Evolutionary conservation across 2,888 invertebrate genomes (phyloP), one percentile per base, ranked within the genome.

Genomic region (Myathropa florea): DNA sequence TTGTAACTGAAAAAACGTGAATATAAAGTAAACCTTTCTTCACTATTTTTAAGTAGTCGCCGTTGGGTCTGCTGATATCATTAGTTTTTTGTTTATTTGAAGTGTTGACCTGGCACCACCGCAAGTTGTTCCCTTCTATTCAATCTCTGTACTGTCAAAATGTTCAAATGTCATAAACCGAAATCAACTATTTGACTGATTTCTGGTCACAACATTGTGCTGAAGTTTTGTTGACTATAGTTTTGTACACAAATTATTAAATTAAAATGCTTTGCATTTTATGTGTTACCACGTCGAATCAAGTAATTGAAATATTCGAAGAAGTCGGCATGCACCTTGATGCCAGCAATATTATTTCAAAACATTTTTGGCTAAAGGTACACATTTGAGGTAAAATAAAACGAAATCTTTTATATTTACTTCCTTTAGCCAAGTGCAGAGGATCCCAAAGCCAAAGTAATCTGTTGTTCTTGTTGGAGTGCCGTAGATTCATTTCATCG

Each of bases 381-480:
- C 60, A 68, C 24, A 21, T 46, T 18, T 71, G 0, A 30, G 7
- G 18, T 6, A 18, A 2, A 18, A 9, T n/a, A 18, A 18, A 7
- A 18, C 18, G 18, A 39, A 39, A 3, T 3, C 12, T 4, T 18
- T 7, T 4, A 46, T 4, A 46, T 46, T 46, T 7, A 46, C 7
- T 7, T 18, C 9, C 18, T 46, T 46, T 67, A 88, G 88, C 71
- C 84, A n/a, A 64, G n/a, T 46, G 28, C 36, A 30, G 82, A 70
- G 1, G 55, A 80, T 0, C 30, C 9, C 14, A 76, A 61, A n/a
- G 7, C 21, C 12, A 59, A 68, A 3, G 24, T 28, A 77, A 89
- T 89, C 75, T 91, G 88, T 85, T 88, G 65, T 63, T 73, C 23
- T n/a, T 91, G 91, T 72, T 91, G 91, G 91, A 72, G 86, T 3